Evolutionary conservation across 2,888 invertebrate species (phyloP).

Genomic region (Mactromeris polynyma): DNA sequence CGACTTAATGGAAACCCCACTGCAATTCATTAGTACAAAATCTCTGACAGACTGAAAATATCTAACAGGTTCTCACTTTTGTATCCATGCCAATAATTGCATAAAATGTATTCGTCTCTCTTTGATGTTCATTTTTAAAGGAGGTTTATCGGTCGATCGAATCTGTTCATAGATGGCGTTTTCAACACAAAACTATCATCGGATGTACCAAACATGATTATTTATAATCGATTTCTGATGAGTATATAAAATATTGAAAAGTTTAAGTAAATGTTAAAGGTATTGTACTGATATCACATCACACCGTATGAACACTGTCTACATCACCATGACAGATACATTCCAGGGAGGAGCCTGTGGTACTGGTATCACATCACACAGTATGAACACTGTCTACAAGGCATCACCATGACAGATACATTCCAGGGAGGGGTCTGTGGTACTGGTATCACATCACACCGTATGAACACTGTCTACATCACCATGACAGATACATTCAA

Average conservation of each 20-base stretch:
- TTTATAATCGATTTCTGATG: neutral
- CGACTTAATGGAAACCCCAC: neutral
- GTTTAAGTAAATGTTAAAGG: neutral
- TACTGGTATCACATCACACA: too few relatives aligned
- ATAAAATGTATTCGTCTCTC: neutral
- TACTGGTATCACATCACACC: too few relatives aligned
- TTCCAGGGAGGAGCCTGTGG: too few relatives aligned
- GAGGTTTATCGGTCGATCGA: neutral
- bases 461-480: too few relatives aligned
- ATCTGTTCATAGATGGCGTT: neutral
- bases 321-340: too few relatives aligned
- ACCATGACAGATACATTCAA: too few relatives aligned
- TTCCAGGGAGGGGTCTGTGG: too few relatives aligned
- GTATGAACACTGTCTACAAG: too few relatives aligned
- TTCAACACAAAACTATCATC: neutral
- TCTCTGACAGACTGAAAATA: neutral
- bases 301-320: too few relatives aligned
- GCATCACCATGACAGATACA: too few relatives aligned
- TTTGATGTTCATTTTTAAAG: conserved; percentile 2
- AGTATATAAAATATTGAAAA: neutral
- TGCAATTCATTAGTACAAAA: neutral
- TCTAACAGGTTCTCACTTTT: neutral
- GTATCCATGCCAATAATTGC: conserved; percentile 4
- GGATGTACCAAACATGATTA: neutral
- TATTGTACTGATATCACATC: neutral